Percentiles rank a stretch among this genome's conserved stretches.
Conservation (phyloP, 1,140 invertebrate species). For the Drosophila repleta region DNA sequence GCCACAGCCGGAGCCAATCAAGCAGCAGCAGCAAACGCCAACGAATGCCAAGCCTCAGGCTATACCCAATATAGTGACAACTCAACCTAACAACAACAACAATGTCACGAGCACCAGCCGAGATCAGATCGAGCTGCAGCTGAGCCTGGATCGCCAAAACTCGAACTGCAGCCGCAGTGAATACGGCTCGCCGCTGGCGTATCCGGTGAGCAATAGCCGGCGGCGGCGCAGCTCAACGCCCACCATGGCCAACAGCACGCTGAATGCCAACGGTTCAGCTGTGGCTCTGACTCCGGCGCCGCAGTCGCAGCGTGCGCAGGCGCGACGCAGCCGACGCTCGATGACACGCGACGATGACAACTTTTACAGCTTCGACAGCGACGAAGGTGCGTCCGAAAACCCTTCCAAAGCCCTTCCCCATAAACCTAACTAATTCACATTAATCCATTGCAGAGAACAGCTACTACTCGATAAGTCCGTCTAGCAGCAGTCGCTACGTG, state of each 20-base stretch:
- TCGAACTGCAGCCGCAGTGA: slow-evolving; percentile 71
- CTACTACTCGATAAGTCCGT: slow-evolving; percentile 80
- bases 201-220: slow-evolving; percentile 30
- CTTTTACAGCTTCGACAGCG: slow-evolving; percentile 81
- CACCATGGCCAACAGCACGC: slow-evolving; percentile 27
- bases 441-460: slow-evolving; percentile 70
- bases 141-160: slow-evolving; percentile 57
- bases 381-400: slow-evolving; percentile 68
- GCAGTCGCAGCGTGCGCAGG: slow-evolving; percentile 18
- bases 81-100: slow-evolving; percentile 7
- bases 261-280: neutral
- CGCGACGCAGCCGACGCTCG: slow-evolving; percentile 59
- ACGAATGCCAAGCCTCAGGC: slow-evolving; percentile 18
- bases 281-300: neutral
- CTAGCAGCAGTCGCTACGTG: slow-evolving; percentile 78
- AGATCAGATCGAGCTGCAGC: slow-evolving; percentile 9
- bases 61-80: slow-evolving; percentile 66
- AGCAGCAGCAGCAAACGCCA: slow-evolving; percentile 15
- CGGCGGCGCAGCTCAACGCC: slow-evolving; percentile 54
- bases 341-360: slow-evolving; percentile 78
- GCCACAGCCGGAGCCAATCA: neutral
- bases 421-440: neutral
- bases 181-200: slow-evolving; percentile 63
- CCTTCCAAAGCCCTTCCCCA: neutral
- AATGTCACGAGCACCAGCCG: neutral